Evolutionary conservation across 2,113 vertebrate species (phyloP).

Genomic region (Leucoraja erinaceus): DNA sequence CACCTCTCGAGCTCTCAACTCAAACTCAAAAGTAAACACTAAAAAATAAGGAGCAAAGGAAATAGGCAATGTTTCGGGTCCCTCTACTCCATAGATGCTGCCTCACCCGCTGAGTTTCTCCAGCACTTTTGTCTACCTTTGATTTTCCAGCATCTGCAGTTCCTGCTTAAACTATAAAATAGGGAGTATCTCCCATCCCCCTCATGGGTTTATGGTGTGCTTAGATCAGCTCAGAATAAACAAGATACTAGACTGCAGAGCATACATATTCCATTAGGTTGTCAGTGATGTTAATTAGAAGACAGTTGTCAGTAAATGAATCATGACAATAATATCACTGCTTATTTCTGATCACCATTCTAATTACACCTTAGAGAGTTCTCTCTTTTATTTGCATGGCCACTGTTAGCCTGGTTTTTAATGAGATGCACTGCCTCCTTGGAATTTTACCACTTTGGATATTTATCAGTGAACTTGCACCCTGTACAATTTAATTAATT

Average conservation of each 20-base stretch:
- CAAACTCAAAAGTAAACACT: not conserved
- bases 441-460: not conserved
- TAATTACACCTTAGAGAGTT: constrained; percentile 12
- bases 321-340: not conserved
- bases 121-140: too few species aligned
- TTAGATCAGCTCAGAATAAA: not conserved
- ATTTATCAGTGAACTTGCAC: too few species aligned
- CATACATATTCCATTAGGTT: constrained; percentile 21
- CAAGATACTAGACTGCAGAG: not conserved
- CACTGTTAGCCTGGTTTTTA: not conserved
- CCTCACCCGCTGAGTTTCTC: too few species aligned
- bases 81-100: too few species aligned
- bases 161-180: constrained; percentile 1
- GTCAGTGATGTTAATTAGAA: constrained; percentile 18
- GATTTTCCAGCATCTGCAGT: too few species aligned
- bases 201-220: not conserved
- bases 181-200: not conserved
- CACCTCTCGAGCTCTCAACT: not conserved
- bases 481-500: not conserved
- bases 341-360: constrained; percentile 18
- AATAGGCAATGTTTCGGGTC: too few species aligned
- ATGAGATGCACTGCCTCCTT: not conserved
- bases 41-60: not conserved
- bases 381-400: not conserved
- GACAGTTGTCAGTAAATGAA: constrained; percentile 19